Conservation (phyloP, 2,888 invertebrate species). For the Keiferia lycopersicella region DNA sequence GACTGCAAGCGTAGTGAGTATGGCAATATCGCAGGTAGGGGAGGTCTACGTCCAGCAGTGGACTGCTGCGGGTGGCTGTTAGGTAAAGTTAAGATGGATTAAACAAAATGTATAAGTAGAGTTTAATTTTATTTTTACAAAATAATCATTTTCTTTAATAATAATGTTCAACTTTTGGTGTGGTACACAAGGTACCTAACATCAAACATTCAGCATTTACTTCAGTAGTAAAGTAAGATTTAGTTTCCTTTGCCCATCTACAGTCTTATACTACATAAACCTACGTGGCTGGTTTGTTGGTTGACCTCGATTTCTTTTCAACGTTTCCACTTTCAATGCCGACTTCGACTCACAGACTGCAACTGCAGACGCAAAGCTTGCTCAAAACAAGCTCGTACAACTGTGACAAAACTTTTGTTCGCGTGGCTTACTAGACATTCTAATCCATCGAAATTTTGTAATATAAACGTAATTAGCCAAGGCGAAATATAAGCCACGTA, state of each 20-base stretch:
- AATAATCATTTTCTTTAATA: not conserved
- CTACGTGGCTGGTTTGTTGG: conserved; percentile 69
- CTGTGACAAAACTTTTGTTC: not conserved
- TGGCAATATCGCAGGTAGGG: too few relatives aligned
- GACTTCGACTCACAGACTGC: conserved; percentile 51
- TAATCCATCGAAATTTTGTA: conserved; percentile 28
- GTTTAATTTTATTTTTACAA: too few relatives aligned
- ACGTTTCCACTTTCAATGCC: conserved; percentile 76
- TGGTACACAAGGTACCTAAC: not conserved
- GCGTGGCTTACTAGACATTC: conserved; percentile 16
- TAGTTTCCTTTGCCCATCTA: conserved; percentile 8
- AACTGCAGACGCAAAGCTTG: conserved; percentile 31
- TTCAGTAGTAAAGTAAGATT: not conserved
- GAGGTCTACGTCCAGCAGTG: too few relatives aligned
- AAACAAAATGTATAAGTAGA: too few relatives aligned
- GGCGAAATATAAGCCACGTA: conserved; percentile 33
- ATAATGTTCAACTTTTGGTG: not conserved
- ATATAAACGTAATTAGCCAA: conserved; percentile 31
- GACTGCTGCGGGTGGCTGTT: too few relatives aligned
- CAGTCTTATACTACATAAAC: conserved; percentile 44
- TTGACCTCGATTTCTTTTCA: conserved; percentile 81
- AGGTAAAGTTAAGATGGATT: too few relatives aligned
- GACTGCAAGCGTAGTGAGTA: too few relatives aligned
- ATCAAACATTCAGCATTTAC: not conserved
- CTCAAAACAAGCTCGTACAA: not conserved